phyloP scores from a whole-genome alignment of 2,888 invertebrate species.

The Horisme vitalbata region DNA sequence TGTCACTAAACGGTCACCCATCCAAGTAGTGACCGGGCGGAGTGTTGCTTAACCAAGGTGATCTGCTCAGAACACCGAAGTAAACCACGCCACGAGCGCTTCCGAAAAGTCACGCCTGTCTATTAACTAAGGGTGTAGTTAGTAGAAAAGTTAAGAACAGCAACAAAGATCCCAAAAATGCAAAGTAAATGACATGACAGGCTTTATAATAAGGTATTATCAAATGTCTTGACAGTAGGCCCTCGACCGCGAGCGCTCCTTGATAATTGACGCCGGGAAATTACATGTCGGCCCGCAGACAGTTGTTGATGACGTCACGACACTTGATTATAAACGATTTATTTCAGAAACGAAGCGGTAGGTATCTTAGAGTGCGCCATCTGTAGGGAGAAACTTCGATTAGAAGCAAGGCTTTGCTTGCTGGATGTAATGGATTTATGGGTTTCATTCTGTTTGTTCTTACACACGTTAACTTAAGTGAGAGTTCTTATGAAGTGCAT shows the following conservation, averaged over 20 bases:
- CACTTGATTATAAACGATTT: slow-evolving; percentile 81
- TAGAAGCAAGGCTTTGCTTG: slow-evolving; percentile 13
- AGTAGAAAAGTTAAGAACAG: too few species aligned
- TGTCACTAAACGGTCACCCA: too few species aligned
- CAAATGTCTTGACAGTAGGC: slow-evolving; percentile 65
- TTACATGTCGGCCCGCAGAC: slow-evolving; percentile 78
- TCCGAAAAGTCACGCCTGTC: too few species aligned
- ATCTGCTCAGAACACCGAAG: too few species aligned
- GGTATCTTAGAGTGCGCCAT: slow-evolving; percentile 27
- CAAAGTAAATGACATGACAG: slow-evolving; percentile 26
- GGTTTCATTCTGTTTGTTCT: slow-evolving; percentile 4
- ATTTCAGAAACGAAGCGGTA: slow-evolving; percentile 62
- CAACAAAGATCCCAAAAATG: too few species aligned
- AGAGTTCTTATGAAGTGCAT: too few species aligned
- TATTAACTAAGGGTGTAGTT: too few species aligned
- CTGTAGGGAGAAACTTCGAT: slow-evolving; percentile 29
- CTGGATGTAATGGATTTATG: slow-evolving; percentile 6
- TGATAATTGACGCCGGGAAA: slow-evolving; percentile 81
- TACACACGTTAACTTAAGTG: too few species aligned
- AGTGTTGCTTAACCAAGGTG: too few species aligned
- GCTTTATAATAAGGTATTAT: slow-evolving; percentile 63
- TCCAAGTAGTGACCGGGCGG: too few species aligned
- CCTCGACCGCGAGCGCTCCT: slow-evolving; percentile 65
- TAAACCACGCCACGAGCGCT: too few species aligned
- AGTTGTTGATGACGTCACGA: slow-evolving; percentile 81